Evolutionary conservation across 2,113 vertebrate species (phyloP).

Genomic region (Brachyistius frenatus): DNA sequence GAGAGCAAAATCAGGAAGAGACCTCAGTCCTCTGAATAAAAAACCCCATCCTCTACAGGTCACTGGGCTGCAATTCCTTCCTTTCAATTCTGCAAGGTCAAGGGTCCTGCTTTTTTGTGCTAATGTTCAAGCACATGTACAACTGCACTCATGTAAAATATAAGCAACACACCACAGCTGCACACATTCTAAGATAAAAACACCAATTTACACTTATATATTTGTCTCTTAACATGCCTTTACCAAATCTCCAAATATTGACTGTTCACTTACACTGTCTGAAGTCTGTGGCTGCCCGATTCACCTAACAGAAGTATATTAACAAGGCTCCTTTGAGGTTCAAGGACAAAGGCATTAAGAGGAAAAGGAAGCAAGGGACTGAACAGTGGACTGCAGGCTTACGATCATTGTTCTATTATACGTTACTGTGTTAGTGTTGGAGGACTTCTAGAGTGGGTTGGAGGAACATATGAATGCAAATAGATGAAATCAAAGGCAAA

Average conservation of each 20-base stretch:
- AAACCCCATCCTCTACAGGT: slow-evolving; percentile 54
- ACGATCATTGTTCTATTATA: slow-evolving; percentile 50
- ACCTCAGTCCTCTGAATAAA: slow-evolving; percentile 46
- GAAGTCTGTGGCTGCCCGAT: slow-evolving; percentile 68
- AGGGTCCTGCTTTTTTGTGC: slow-evolving; percentile 30
- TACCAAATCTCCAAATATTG: slow-evolving; percentile 72
- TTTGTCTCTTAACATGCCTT: slow-evolving; percentile 48
- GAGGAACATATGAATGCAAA: slow-evolving; percentile 67
- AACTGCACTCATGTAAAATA: slow-evolving; percentile 36
- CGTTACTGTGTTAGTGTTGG: slow-evolving; percentile 47
- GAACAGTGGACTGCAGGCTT: slow-evolving; percentile 36
- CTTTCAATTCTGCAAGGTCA: slow-evolving; percentile 75
- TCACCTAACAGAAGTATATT: slow-evolving; percentile 77
- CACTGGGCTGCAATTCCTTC: slow-evolving; percentile 58
- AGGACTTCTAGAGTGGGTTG: slow-evolving; percentile 59
- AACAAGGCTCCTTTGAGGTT: slow-evolving; percentile 70
- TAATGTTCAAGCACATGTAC: slow-evolving; percentile 16
- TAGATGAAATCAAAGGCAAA: slow-evolving; percentile 72
- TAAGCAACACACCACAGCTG: background rate
- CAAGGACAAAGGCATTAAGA: slow-evolving; percentile 79
- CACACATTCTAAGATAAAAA: slow-evolving; percentile 2
- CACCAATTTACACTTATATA: slow-evolving; percentile 28
- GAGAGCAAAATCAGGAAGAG: slow-evolving; percentile 15
- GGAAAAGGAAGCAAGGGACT: slow-evolving; percentile 50
- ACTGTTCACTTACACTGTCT: slow-evolving; percentile 76